Evolutionary conservation across 2,797 vertebrate species (phyloP).

Genomic region (Varecia variegata): DNA sequence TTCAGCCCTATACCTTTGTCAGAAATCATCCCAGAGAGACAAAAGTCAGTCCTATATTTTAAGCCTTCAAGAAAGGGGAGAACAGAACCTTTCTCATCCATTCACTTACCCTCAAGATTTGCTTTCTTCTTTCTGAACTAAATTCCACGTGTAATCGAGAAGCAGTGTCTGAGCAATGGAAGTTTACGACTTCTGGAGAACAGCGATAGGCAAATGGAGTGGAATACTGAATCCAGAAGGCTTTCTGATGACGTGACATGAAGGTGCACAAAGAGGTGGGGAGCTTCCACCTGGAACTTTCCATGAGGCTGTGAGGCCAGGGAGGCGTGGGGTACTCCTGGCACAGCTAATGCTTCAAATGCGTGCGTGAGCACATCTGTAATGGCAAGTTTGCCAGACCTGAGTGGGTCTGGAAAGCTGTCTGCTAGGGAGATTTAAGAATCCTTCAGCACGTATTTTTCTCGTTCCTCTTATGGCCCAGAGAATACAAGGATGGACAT

Average conservation of each 20-base stretch:
- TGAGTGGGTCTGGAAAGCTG: not conserved
- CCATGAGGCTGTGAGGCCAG: not conserved
- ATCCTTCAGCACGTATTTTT: not conserved
- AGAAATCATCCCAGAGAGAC: not conserved
- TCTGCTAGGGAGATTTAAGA: not conserved
- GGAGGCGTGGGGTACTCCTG: not conserved
- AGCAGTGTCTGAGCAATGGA: not conserved
- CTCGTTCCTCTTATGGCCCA: not conserved
- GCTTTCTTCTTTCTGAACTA: not conserved
- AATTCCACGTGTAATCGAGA: not conserved
- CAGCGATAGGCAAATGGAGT: not conserved
- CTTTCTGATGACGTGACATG: not conserved
- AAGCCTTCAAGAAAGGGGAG: not conserved
- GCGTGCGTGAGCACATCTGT: accelerated
- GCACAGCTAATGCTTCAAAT: not conserved
- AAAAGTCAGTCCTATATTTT: not conserved
- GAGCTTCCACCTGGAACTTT: not conserved
- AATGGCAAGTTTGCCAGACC: accelerated
- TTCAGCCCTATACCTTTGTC: not conserved
- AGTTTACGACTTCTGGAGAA: not conserved
- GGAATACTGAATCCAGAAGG: not conserved
- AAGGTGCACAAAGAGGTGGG: not conserved
- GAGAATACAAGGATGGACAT: not conserved
- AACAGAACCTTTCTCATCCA: not conserved
- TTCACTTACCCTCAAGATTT: not conserved